Percentiles rank a stretch among this genome's conserved stretches.
Conservation (phyloP, 2,113 vertebrate genomes). For the Petaurus breviceps region DNA sequence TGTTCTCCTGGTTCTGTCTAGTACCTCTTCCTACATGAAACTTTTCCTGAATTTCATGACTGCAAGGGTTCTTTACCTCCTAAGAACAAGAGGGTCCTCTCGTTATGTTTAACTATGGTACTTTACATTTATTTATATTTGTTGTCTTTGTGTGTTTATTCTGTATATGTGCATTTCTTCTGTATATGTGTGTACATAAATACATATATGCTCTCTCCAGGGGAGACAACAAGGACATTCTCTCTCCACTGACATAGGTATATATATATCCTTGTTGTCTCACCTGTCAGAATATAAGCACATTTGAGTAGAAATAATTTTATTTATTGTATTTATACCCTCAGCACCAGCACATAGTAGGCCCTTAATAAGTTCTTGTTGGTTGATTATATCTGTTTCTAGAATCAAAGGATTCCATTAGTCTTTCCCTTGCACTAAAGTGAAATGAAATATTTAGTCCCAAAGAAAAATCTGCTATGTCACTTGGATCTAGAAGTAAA, state of each 20-base stretch:
- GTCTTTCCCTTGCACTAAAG: conserved; percentile 17
- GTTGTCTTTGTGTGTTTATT: not conserved
- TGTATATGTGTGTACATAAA: not conserved
- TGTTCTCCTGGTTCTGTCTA: not conserved
- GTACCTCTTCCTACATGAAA: not conserved
- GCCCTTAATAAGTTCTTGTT: not conserved
- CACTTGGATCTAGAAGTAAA: conserved; percentile 1
- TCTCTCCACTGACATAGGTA: too few species aligned
- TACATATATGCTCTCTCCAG: not conserved
- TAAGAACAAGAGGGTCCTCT: not conserved
- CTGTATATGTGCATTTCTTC: not conserved
- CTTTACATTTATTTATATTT: not conserved
- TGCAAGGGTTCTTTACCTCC: not conserved
- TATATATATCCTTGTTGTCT: too few species aligned
- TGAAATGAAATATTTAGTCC: not conserved
- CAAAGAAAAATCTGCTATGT: not conserved
- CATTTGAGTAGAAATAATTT: too few species aligned
- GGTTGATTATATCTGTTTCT: not conserved
- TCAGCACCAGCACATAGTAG: not conserved
- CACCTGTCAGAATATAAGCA: not conserved
- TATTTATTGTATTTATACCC: not conserved
- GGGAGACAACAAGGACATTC: not conserved
- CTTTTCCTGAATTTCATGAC: not conserved
- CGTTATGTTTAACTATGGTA: not conserved
- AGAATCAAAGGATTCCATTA: conserved; percentile 4